These are phyloP conservation scores for Dendrocincla fuliginosa DNA, from an alignment of 2,797 vertebrate species.

Conservation along the genomic window DNA sequence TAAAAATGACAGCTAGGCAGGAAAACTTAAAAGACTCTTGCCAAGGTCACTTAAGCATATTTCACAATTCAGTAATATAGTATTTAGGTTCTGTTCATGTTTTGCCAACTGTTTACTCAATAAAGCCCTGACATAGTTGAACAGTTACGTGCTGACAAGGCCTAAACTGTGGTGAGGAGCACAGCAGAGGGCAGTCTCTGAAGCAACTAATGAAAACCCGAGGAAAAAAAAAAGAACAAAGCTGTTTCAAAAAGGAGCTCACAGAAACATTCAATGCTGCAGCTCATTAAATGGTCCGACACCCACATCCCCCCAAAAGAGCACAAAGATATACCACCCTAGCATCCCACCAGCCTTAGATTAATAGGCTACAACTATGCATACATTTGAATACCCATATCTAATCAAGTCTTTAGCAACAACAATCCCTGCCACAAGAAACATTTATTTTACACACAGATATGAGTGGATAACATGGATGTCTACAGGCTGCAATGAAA, in stretches of 20 bases:
- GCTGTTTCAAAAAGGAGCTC: background rate
- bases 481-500: background rate
- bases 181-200: conserved; percentile 29
- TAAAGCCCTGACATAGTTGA: background rate
- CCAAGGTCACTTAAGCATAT: background rate
- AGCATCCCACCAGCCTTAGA: background rate
- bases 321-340: background rate
- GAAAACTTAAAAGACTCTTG: background rate
- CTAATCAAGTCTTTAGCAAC: background rate
- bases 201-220: background rate
- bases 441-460: background rate
- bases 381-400: background rate
- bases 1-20: background rate
- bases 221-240: background rate
- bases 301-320: background rate
- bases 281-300: background rate
- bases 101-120: background rate
- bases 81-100: background rate
- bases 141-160: background rate
- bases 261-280: background rate
- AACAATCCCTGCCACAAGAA: background rate
- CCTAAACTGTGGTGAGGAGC: background rate
- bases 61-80: background rate
- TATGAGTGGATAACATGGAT: background rate
- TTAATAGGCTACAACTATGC: background rate